Evolutionary conservation across 2,797 vertebrate species (phyloP), one percentile per base, ranked within the genome.

Genomic region (Periophthalmus magnuspinnatus): DNA sequence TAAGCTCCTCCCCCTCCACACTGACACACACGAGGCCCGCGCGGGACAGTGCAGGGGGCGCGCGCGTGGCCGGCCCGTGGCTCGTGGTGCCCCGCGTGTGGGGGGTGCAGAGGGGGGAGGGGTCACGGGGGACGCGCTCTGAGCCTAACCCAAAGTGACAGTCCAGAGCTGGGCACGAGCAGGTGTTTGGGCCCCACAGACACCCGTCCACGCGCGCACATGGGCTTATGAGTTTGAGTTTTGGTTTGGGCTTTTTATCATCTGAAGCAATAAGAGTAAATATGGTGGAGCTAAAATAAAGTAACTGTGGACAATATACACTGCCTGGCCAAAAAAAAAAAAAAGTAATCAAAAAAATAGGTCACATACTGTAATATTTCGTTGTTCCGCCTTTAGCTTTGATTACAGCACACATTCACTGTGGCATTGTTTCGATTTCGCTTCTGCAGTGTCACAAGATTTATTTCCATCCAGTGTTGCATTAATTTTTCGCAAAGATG

Each of bases 21-120:
- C 9, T 0, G 38, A 41, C 38, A 11, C 38, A 41, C 38, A 41
- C 9, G 81, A 58, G 48, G 77, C 64, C 79, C 86, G 71, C 83
- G 90, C 63, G 77, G 83, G 76, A 81, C 68, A 54, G 54, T 45
- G 36, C 5, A 4, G 54, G 22, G 13, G 71, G 72, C 71, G 69
- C 71, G 69, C 93, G 90, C 92, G 94, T 94, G 94, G 89, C 92
- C 83, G 89, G 82, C 93, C 91, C 93, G 93, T 93, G 94, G 87
- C 90, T 83, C 45, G 19, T 69, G 41, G 69, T 47, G 80, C 68
- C 33, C 5, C 32, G 81, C 50, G 68, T 60, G 78, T 66, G 74
- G 73, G 74, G 55, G 74, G 62, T 55, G 71, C 33, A 48, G 33
- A 22, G 41, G 21, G 45, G 60, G 48, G 38, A 68, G 70, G 75